Conservation (phyloP, 2,113 vertebrate genomes). For the Muntiacus muntjak region DNA sequence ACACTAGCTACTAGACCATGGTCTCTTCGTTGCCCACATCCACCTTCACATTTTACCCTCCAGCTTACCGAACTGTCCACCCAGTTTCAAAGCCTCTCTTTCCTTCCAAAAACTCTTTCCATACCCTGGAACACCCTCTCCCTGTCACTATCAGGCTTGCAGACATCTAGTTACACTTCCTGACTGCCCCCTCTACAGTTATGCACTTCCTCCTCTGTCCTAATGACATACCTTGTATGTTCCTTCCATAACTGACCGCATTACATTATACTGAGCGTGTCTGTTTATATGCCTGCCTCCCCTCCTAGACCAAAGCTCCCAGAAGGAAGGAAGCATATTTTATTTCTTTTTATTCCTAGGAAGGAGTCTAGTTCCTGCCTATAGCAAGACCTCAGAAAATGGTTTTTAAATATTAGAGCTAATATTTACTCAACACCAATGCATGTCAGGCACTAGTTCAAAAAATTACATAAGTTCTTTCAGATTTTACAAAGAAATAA, state of each 20-base stretch:
- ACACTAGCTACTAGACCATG: not conserved
- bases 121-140: not conserved
- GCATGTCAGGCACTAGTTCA: not conserved
- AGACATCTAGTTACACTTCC: not conserved
- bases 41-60: not conserved
- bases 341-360: not conserved
- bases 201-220: not conserved
- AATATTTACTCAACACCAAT: not conserved
- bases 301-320: not conserved
- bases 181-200: not conserved
- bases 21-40: not conserved
- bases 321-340: not conserved
- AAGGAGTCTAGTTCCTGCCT: not conserved
- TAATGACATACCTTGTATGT: not conserved
- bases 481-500: not conserved
- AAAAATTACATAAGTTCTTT: not conserved
- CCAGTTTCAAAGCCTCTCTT: not conserved
- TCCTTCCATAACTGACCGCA: not conserved
- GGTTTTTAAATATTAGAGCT: not conserved
- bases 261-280: not conserved
- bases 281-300: not conserved
- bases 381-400: slow-evolving; percentile 1
- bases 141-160: not conserved
- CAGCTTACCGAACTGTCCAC: not conserved
- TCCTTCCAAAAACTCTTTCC: not conserved